Conservation (phyloP, 1,140 invertebrate genomes). For the Oppia nitens region DNA sequence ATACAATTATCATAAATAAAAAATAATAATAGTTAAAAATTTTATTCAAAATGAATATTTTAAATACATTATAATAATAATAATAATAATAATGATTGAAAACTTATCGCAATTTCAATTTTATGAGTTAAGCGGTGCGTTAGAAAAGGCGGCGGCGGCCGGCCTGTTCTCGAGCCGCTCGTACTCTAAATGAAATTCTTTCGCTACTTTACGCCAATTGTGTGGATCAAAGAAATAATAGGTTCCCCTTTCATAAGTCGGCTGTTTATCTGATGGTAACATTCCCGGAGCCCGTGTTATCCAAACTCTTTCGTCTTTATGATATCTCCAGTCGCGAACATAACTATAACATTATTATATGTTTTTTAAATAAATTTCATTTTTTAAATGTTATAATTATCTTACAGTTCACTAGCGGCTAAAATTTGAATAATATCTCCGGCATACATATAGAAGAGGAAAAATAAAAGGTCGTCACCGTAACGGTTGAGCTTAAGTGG, state of each 20-base stretch:
- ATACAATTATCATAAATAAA: not conserved
- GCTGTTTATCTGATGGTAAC: conserved; percentile 78
- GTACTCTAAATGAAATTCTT: conserved; percentile 93
- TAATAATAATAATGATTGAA: not conserved
- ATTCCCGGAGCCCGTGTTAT: conserved; percentile 89
- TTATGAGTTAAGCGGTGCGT: not conserved
- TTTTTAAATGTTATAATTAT: conserved; percentile 23
- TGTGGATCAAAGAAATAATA: conserved; percentile 96
- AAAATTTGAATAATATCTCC: conserved; percentile 92
- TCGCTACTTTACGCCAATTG: conserved; percentile 78
- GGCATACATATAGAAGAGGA: conserved; percentile 97
- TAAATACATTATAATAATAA: too few relatives aligned
- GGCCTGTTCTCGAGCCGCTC: conserved; percentile 86
- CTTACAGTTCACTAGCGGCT: conserved; percentile 89
- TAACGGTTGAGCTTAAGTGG: conserved; percentile 87
- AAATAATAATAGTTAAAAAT: not conserved
- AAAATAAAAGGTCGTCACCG: conserved; percentile 97
- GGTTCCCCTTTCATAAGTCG: conserved; percentile 86
- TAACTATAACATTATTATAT: too few relatives aligned
- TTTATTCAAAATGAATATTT: not conserved
- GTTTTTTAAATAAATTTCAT: conserved; percentile 1
- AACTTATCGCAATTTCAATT: not conserved
- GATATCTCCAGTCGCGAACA: conserved; percentile 94
- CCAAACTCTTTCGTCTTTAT: conserved; percentile 97
- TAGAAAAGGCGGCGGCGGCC: not conserved